Base-by-base conservation (phyloP, 2,113 vertebrate genomes). In the Emberiza fucata region DNA sequence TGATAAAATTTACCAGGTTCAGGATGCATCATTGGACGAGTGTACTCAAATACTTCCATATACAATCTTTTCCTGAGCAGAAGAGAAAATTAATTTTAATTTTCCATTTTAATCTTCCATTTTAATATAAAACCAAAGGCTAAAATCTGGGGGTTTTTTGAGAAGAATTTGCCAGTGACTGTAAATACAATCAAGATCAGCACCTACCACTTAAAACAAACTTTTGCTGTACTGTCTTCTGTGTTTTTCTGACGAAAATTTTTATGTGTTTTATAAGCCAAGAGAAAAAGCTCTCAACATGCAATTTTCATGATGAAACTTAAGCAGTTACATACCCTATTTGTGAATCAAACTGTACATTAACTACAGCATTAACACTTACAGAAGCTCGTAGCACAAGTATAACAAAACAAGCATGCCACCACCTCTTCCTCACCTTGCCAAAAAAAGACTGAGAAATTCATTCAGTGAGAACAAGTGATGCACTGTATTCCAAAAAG, bases 41-140 rank as follows among this genome's bases (percentile, higher is more conserved):
- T 99, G 95, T 99, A 99, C 95, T 99, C 99, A 98, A 99, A 99
- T 96, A 99, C 99, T 96, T 99, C 99, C 99, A 99, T 99, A 96
- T 99, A 99, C 77, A 99, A 98, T 97, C 99, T 98, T 98, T 99
- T 99, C 99, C 99, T 99, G 94, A 88, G 95, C 12, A 86, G 23
- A 91, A 78, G 68, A 65, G 6, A 92, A 88, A 90, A 84, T 63
- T 4, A 72, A 54, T 33, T 33, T 54, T 54, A 33, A 54, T 54
- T 54, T 56, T 51, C 15, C 28, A 54, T 82, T 80, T 69, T 33
- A 65, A 69, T 7, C 53, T 53, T 48, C 20, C 23, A 54, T 82
- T 80, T 69, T 35, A 65, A 72, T 9, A 12, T 10, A 91, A 75
- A 25, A 66, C 13, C 11, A 50, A 59, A 51, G 21, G 14, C 51